Percentiles rank a stretch among this genome's conserved stretches.
These are phyloP conservation scores for Orchesellides sinensis DNA, from an alignment of 2,888 invertebrate species.

Conservation along the genomic window DNA sequence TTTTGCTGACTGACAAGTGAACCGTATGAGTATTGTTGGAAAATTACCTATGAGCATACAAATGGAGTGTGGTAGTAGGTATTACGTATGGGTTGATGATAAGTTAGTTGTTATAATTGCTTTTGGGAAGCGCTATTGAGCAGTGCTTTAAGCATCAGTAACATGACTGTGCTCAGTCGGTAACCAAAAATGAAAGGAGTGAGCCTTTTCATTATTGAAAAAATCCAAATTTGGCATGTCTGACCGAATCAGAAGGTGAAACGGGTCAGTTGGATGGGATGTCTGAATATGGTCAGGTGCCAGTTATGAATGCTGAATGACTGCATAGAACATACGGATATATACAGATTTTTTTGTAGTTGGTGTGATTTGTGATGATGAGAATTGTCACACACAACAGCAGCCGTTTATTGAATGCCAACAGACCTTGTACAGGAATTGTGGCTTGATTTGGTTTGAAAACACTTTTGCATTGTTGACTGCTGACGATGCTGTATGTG, in stretches of 20 bases:
- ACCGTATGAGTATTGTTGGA: not conserved
- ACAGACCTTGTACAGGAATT: constrained; percentile 62
- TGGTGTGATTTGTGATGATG: constrained; percentile 11
- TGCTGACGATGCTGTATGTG: constrained; percentile 17
- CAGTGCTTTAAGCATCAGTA: too few species aligned
- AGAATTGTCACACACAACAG: constrained; percentile 41
- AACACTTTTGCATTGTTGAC: constrained; percentile 6
- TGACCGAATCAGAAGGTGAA: constrained; percentile 65
- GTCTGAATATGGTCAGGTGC: constrained; percentile 63
- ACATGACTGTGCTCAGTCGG: not conserved
- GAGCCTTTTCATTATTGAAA: constrained; percentile 60
- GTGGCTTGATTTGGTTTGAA: constrained; percentile 57
- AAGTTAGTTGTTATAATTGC: not conserved
- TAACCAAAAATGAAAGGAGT: constrained; percentile 61
- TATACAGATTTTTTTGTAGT: not conserved
- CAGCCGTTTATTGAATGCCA: constrained; percentile 13
- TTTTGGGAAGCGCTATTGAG: not conserved
- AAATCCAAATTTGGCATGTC: constrained; percentile 64
- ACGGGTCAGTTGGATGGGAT: constrained; percentile 61
- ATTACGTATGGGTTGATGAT: not conserved
- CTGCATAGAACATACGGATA: not conserved
- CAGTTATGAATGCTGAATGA: constrained; percentile 55
- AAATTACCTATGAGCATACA: not conserved
- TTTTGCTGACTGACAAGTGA: not conserved
- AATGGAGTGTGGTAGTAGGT: too few species aligned